These are phyloP conservation scores for Pseudocheirus occidentalis DNA, from an alignment of 2,797 vertebrate species.

Conservation along the genomic window DNA sequence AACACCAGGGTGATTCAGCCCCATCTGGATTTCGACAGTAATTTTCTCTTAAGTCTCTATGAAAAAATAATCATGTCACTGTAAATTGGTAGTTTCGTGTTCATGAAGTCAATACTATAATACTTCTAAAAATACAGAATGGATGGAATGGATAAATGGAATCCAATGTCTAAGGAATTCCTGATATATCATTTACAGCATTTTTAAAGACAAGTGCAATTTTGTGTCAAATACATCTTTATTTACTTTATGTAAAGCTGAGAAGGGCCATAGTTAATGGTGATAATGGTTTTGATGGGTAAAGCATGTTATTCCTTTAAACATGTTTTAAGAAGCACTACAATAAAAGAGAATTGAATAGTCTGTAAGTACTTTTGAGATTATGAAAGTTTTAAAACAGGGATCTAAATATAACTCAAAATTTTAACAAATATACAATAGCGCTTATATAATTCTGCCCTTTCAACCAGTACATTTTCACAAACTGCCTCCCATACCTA, in stretches of 20 bases:
- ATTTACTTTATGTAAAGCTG: background rate
- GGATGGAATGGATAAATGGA: conserved; percentile 18
- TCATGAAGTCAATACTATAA: background rate
- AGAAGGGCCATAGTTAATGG: background rate
- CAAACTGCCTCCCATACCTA: background rate
- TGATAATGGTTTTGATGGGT: background rate
- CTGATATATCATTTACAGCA: background rate
- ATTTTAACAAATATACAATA: background rate
- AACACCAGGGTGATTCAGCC: conserved; percentile 97
- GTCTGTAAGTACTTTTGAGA: conserved; percentile 60
- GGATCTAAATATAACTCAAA: conserved; percentile 49
- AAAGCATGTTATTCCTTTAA: background rate
- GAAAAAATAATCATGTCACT: conserved; percentile 77
- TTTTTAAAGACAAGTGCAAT: background rate
- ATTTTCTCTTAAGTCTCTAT: conserved; percentile 96
- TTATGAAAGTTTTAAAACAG: conserved; percentile 65
- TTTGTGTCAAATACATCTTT: background rate
- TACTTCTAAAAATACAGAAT: conserved; percentile 28
- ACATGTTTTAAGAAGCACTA: background rate
- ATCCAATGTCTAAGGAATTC: background rate
- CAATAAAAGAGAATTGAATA: background rate
- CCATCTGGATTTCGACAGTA: conserved; percentile 99
- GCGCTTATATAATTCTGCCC: background rate
- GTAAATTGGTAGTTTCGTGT: conserved; percentile 22
- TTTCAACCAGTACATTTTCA: background rate